phyloP scores from a whole-genome alignment of 1,140 invertebrate genomes.

The Venustaconcha ellipsiformis region DNA sequence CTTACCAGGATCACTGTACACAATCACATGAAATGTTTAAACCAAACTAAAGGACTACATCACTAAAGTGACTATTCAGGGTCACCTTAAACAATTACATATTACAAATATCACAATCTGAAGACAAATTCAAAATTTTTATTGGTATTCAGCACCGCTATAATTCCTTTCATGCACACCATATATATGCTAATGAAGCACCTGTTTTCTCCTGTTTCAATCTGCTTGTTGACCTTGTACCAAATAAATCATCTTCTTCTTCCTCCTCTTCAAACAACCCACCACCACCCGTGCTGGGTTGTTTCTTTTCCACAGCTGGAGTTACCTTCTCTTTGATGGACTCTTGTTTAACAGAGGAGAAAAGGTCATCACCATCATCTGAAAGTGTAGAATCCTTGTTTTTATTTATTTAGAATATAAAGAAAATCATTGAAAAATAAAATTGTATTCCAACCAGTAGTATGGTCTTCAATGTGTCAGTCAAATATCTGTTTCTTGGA shows the following conservation, averaged over 20 bases:
- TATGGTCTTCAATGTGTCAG: too few relatives aligned
- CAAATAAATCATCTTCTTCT: conserved; percentile 45
- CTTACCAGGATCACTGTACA: too few relatives aligned
- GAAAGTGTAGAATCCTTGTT: neutral
- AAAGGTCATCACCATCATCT: neutral
- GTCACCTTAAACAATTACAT: conserved; percentile 13
- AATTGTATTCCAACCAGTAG: conserved; percentile 14
- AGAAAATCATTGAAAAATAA: neutral
- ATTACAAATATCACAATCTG: neutral
- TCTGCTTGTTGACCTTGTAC: neutral
- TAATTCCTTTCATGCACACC: neutral
- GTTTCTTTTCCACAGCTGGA: neutral
- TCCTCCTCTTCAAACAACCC: conserved; percentile 51
- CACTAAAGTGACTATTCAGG: too few relatives aligned
- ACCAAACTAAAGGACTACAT: too few relatives aligned
- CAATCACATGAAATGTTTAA: too few relatives aligned
- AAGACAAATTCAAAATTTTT: neutral
- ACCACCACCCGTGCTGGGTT: conserved; percentile 22
- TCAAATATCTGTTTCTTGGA: too few relatives aligned
- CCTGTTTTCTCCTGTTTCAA: neutral
- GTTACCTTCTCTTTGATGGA: neutral
- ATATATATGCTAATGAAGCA: neutral
- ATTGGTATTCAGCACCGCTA: neutral
- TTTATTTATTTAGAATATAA: conserved; percentile 5
- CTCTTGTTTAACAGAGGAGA: neutral